These are phyloP conservation scores for Acanthosepion lycidas DNA, from an alignment of 2,888 invertebrate species.

Conservation along the genomic window DNA sequence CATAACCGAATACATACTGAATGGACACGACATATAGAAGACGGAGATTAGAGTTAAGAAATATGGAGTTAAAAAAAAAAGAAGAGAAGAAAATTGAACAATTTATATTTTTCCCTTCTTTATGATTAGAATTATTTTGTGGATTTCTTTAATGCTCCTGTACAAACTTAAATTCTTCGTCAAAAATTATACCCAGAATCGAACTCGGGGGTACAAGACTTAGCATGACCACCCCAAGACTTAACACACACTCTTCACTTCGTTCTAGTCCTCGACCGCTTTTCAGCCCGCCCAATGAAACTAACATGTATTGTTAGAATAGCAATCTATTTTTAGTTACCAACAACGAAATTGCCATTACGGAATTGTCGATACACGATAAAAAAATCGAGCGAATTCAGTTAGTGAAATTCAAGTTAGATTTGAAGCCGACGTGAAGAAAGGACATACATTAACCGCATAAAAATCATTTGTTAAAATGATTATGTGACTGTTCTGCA, in stretches of 20 bases:
- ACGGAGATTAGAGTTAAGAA: too few species aligned
- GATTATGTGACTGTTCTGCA: not conserved
- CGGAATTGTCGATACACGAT: not conserved
- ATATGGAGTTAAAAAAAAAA: too few species aligned
- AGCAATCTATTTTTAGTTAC: not conserved
- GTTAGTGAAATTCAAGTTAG: conserved; percentile 16
- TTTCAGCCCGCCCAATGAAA: not conserved
- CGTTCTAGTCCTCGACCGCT: not conserved
- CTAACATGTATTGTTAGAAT: not conserved
- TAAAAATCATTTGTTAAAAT: not conserved
- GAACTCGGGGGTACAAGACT: too few species aligned
- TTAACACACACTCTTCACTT: not conserved
- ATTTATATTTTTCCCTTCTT: too few species aligned
- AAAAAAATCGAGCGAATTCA: not conserved
- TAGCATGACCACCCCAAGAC: not conserved
- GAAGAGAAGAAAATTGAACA: too few species aligned
- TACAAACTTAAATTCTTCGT: too few species aligned
- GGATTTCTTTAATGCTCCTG: too few species aligned
- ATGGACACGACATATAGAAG: too few species aligned
- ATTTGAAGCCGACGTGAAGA: not conserved
- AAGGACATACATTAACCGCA: not conserved
- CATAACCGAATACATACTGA: too few species aligned
- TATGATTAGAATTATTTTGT: too few species aligned
- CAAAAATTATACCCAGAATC: too few species aligned
- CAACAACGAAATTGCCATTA: not conserved